Conservation (phyloP, 2,113 vertebrate species). For the Toxostoma redivivum region DNA sequence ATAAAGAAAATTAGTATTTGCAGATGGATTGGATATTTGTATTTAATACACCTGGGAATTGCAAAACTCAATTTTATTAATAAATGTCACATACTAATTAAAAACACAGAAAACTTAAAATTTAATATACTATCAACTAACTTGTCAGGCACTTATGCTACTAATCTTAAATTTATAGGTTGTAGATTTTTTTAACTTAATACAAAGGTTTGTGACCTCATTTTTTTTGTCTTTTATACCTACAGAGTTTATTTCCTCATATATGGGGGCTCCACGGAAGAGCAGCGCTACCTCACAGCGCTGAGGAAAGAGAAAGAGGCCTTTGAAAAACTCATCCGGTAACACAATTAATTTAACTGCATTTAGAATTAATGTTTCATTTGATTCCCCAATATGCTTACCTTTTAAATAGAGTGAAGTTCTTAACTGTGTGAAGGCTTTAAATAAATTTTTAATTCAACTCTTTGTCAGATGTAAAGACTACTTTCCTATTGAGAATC, state of each 20-base stretch:
- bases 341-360: neutral
- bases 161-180: neutral
- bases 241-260: constrained; percentile 95
- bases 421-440: neutral
- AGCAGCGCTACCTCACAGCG: constrained; percentile 92
- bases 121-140: neutral
- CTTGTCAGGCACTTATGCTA: neutral
- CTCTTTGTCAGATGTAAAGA: neutral
- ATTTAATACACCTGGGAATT: neutral
- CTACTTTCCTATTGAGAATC: neutral
- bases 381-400: neutral
- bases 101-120: neutral
- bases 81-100: neutral
- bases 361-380: neutral
- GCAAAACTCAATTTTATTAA: neutral
- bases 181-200: neutral
- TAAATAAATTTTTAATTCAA: neutral
- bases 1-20: neutral
- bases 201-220: neutral
- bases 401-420: neutral
- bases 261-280: constrained; percentile 94
- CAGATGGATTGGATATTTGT: neutral
- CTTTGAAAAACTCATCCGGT: constrained; percentile 98
- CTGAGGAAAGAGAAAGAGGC: constrained; percentile 94
- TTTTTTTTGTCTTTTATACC: neutral